Base-by-base conservation (phyloP, 2,113 vertebrate genomes). In the Mystacornis crossleyi region DNA sequence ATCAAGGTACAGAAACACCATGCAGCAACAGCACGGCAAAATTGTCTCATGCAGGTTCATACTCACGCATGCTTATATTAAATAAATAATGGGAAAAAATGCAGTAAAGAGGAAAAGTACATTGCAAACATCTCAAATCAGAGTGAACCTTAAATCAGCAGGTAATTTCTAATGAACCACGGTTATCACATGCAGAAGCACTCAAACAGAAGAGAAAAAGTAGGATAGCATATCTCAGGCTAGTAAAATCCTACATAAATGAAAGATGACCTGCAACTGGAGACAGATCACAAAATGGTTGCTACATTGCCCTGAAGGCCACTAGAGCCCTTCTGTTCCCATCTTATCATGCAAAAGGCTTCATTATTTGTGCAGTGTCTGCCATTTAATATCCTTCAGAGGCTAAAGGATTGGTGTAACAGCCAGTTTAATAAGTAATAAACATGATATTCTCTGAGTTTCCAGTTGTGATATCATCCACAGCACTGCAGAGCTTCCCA, bases 381-480 rank as follows among this genome's bases (percentile, higher is more conserved):
- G 50, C 79, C 50, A 38, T 73, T 91, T 62, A 60, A n/a, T 43
- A 79, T 45, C 62, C 36, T 77, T 86, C 31, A 80, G 88, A 86
- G 36, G n/a, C 36, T 80, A 82, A 33, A 87, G 64, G 12, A 50
- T 28, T 26, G 23, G 29, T 70, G 71, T 21, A 93, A 80, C 54
- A 50, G 71, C 21, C 66, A 72, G 65, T 79, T 93, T 82, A 87
- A 11, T 48, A 91, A 95, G 70, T 31, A 60, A 85, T 79, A 81
- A 96, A 71, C 55, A 89, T n/a, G 13, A 85, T 74, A 82, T 67
- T 91, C 40, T 94, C 71, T 92, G 82, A 96, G 51, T 86, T 88
- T 94, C 88, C 75, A 92, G 62, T 80, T 92, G 53, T 91, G 90
- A 61, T 86, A 81, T 81, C 70, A 93, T 87, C 87, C 6, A 2